phyloP scores from a whole-genome alignment of 2,113 vertebrate genomes.

The Axis porcinus region DNA sequence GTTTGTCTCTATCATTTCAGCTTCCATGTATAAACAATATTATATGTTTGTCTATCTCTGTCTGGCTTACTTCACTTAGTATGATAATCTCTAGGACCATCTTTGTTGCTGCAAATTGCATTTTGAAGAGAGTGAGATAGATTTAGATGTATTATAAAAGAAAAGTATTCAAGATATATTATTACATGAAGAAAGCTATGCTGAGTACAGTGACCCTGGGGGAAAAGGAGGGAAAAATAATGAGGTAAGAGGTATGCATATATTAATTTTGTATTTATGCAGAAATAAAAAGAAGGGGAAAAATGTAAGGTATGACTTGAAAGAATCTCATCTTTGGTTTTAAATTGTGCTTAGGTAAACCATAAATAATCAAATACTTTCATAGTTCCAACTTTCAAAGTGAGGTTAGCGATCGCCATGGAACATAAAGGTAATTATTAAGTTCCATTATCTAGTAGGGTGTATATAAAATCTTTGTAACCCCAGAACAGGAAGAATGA shows the following conservation, averaged over 20 bases:
- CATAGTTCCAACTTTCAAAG: background rate
- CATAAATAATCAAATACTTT: background rate
- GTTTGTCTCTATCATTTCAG: background rate
- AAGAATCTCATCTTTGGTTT: background rate
- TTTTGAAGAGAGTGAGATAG: conserved; percentile 1
- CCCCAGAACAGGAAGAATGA: background rate
- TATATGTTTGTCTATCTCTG: background rate
- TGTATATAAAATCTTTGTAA: background rate
- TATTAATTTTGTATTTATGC: background rate
- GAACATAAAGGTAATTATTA: background rate
- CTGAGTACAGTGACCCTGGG: background rate
- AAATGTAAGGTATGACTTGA: background rate
- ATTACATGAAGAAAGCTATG: background rate
- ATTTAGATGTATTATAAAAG: background rate
- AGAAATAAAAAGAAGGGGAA: background rate
- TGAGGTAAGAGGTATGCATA: background rate
- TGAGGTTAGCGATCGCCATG: background rate
- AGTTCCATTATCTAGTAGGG: background rate
- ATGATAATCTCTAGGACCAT: background rate
- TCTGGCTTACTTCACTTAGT: background rate
- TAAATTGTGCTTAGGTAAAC: background rate
- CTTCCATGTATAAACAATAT: background rate
- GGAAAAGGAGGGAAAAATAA: background rate
- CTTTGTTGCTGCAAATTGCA: background rate
- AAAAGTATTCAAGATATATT: background rate